A percentile compares a stretch with the other conserved stretches of the same genome.
Conservation (phyloP, 2,797 vertebrate genomes). For the Geotrypetes seraphini region DNA sequence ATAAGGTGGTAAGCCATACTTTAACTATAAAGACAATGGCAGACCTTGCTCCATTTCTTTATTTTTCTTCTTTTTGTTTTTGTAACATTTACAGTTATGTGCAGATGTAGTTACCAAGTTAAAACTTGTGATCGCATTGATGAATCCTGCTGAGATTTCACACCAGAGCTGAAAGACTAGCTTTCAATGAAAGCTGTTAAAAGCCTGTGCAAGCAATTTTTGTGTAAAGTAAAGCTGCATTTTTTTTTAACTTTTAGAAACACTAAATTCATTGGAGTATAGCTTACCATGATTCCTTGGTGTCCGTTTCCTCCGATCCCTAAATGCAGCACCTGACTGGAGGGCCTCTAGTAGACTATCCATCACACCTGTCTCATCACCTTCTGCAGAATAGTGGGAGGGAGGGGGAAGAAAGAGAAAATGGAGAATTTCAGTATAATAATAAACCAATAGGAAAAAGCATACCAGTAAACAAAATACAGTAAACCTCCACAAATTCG, state of each 20-base stretch:
- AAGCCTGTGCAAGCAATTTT: not conserved
- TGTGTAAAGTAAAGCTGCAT: too few species aligned
- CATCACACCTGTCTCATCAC: conserved; percentile 96
- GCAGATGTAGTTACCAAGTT: not conserved
- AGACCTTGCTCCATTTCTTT: not conserved
- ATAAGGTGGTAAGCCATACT: conserved; percentile 12
- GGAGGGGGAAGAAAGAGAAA: too few species aligned
- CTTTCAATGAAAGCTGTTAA: not conserved
- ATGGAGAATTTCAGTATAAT: conserved; percentile 24
- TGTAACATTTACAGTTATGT: not conserved
- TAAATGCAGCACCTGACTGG: conserved; percentile 92
- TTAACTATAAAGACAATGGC: not conserved
- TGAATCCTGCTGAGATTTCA: not conserved
- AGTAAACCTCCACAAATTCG: too few species aligned
- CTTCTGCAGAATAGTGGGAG: conserved; percentile 80
- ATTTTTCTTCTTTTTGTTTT: not conserved
- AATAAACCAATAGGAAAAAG: conserved; percentile 23
- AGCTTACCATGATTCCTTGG: conserved; percentile 73
- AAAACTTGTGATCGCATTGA: not conserved
- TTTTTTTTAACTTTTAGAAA: too few species aligned
- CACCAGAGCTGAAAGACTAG: not conserved
- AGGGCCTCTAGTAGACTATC: conserved; percentile 94
- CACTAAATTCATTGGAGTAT: not conserved
- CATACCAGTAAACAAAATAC: not conserved
- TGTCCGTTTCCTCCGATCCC: conserved; percentile 88